These are phyloP conservation scores for Neodiprion lecontei DNA, from an alignment of 1,140 invertebrate genomes.

Conservation along the genomic window DNA sequence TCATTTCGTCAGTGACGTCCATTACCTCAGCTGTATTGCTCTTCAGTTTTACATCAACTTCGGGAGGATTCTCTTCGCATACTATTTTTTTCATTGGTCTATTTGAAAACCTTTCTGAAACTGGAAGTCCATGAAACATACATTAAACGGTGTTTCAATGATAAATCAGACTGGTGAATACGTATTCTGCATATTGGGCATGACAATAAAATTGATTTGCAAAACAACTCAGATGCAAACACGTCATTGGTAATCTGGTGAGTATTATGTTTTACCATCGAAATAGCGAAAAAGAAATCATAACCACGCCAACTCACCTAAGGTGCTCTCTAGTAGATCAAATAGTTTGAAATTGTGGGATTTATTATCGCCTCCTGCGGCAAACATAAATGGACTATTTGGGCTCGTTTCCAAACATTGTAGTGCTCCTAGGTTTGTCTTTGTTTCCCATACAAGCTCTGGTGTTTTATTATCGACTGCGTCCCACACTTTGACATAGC, in stretches of 20 bases:
- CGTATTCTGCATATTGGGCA: too few species aligned
- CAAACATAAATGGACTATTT: slow-evolving; percentile 81
- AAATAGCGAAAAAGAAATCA: background rate
- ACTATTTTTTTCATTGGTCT: background rate
- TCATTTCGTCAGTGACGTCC: slow-evolving; percentile 43
- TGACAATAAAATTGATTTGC: too few species aligned
- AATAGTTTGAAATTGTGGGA: slow-evolving; percentile 78
- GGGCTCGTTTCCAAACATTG: slow-evolving; percentile 79
- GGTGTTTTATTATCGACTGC: slow-evolving; percentile 48
- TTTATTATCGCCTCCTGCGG: slow-evolving; percentile 85
- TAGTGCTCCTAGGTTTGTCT: slow-evolving; percentile 72
- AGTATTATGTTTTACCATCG: background rate
- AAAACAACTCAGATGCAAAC: background rate
- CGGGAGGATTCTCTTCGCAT: background rate
- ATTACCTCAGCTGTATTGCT: slow-evolving; percentile 34
- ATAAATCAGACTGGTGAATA: too few species aligned
- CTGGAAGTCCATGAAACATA: background rate
- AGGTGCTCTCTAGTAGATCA: slow-evolving; percentile 72
- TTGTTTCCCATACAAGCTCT: slow-evolving; percentile 65
- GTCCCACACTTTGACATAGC: slow-evolving; percentile 83
- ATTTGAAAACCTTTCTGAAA: background rate
- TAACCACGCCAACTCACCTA: slow-evolving; percentile 61
- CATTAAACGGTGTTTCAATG: background rate
- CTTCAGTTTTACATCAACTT: background rate
- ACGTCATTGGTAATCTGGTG: background rate